Evolutionary conservation across 1,140 invertebrate species (phyloP), one percentile per base, ranked within the genome.

Genomic region (Drosophila sturtevanti): DNA sequence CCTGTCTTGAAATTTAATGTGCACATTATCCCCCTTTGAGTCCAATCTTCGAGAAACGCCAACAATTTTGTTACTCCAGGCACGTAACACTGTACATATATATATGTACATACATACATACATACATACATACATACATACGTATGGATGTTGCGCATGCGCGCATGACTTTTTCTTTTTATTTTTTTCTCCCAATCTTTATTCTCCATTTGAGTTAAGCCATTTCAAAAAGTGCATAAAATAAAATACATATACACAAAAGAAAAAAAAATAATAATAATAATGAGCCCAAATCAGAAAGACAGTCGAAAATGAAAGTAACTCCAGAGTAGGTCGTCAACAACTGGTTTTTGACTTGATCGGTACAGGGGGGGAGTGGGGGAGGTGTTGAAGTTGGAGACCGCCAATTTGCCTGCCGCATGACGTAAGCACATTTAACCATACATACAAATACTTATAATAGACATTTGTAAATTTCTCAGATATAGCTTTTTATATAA

Each of bases 281-380:
- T 24, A 68, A 55, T 71, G 55, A 72, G 66, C 60, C 63, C 55
- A 69, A 73, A 52, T 67, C 31, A 55, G 27, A 52, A 54, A 60
- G 60, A 58, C 67, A 62, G 60, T 34, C 77, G 79, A 87, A 86
- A 81, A 87, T 87, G 82, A 86, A 86, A 86, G 82, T 87, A 72
- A 79, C 37, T 65, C 10, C 56, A 70, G 74, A 68, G 68, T 86
- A 65, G 65, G 69, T 70, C 56, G 82, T 35, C 68, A 37, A 41
- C 11, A 86, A 86, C 82, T 70, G 82, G 82, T 86, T 86, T 87
- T 37, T 64, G 68, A n/a, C 44, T 68, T 69, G 21, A 4, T n/a
- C n/a, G n/a, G n/a, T n/a, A n/a, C n/a, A n/a, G n/a, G n/a, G n/a
- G n/a, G n/a, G n/a, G n/a, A n/a, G n/a, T n/a, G 4, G 44, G 4